phyloP scores from a whole-genome alignment of 2,113 vertebrate genomes.

The Dolichotis patagonum region DNA sequence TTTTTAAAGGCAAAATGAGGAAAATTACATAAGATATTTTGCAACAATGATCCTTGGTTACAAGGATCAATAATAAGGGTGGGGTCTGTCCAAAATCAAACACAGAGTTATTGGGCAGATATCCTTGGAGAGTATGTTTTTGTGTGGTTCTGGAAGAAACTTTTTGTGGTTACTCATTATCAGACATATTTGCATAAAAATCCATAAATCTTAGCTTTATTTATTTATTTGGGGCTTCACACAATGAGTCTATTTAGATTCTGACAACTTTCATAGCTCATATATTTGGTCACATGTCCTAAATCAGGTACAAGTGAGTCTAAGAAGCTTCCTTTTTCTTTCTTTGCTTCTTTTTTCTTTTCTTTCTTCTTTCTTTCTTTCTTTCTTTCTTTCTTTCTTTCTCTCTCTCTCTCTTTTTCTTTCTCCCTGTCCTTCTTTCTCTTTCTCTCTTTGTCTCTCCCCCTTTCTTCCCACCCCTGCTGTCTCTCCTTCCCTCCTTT shows the following conservation, averaged over 20 bases:
- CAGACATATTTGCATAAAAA: background rate
- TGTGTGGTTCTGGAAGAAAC: background rate
- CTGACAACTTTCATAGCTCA: background rate
- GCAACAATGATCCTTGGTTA: background rate
- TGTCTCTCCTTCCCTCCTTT: background rate
- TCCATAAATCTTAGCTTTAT: background rate
- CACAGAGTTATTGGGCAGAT: background rate
- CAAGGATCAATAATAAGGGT: background rate
- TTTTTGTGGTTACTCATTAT: background rate
- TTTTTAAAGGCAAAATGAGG: background rate
- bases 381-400: background rate
- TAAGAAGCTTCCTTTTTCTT: background rate
- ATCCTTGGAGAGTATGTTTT: background rate
- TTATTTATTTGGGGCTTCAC: background rate
- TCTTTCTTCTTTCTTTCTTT: too few relatives aligned
- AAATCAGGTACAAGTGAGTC: background rate
- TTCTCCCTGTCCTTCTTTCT: background rate
- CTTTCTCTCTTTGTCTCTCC: background rate
- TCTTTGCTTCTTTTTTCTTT: too few relatives aligned
- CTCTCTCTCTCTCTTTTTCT: background rate
- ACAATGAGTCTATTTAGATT: background rate
- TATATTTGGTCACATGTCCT: background rate
- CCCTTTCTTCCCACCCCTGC: background rate
- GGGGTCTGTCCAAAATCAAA: background rate
- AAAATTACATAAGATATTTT: background rate